Evolutionary conservation across 1,140 invertebrate genomes (phyloP), one percentile per base, ranked within the genome.

Genomic region (Bursaphelenchus mucronatus): DNA sequence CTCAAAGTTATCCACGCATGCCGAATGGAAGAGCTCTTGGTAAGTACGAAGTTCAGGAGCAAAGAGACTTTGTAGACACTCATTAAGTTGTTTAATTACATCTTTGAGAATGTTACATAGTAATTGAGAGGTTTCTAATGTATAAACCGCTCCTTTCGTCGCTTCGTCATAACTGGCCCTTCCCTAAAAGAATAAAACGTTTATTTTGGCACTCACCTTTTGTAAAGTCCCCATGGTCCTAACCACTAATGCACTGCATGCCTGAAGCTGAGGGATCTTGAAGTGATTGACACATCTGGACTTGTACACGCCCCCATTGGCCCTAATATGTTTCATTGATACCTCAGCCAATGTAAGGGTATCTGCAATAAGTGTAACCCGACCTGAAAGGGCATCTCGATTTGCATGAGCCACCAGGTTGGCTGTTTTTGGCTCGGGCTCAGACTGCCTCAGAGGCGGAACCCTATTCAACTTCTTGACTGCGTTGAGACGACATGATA

Each of bases 211-310:
- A 21, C 54, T 55, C 30, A 55, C 54, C 40, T 59, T 44, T 15
- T 59, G 11, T 39, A 59, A 43, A 3, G 40, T 39, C 13, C 30
- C 11, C 57, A 59, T 40, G 2, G 57, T 39, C 41, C 57, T 13
- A 11, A 43, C 41, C 19, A 59, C 30, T 50, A 44, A 44, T 39
- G 41, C 45, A 17, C 19, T 39, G 41, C 57, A 59, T n/a, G 41
- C 57, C 40, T 59, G 57, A n/a, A 59, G 57, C 47, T 59, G 57
- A n/a, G 41, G 57, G 40, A 59, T 59, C 40, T 59, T 59, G 57
- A 44, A 59, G 17, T 13, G 57, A n/a, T 11, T 15, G 41, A 44
- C 45, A 11, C 41, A 17, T 30, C 45, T 39, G 11, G 57, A 39
- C 41, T 39, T 39, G 40, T 59, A 59, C 11, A 59, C 57, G 19